phyloP scores from a whole-genome alignment of 1,140 invertebrate genomes.

The Coenobita brevimanus region DNA sequence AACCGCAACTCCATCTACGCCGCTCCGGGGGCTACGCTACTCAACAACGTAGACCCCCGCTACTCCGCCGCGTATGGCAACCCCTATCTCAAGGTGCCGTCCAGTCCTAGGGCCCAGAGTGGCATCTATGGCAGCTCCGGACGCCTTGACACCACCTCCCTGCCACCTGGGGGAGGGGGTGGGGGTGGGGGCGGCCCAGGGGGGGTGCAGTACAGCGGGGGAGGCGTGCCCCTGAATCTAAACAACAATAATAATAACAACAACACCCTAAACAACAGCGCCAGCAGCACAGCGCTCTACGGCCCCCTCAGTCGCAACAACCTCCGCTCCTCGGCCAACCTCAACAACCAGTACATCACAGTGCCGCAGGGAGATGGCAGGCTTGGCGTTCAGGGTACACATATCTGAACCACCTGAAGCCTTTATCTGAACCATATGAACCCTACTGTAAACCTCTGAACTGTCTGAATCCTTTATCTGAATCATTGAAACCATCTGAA shows the following conservation, averaged over 20 bases:
- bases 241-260: constrained; percentile 54
- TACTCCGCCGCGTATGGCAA: constrained; percentile 87
- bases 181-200: background rate
- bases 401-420: constrained; percentile 28
- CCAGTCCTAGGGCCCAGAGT: background rate
- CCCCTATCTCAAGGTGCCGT: constrained; percentile 74
- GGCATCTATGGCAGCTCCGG: constrained; percentile 27
- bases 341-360: constrained; percentile 63
- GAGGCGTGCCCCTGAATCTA: constrained; percentile 19
- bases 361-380: constrained; percentile 57
- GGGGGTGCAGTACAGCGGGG: background rate
- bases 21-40: constrained; percentile 74
- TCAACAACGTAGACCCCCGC: constrained; percentile 84
- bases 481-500: no score
- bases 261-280: constrained; percentile 26
- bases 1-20: constrained; percentile 69
- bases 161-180: background rate
- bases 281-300: constrained; percentile 41
- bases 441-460: no score
- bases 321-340: constrained; percentile 20
- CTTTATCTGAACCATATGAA: background rate
- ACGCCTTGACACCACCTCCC: background rate
- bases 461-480: no score
- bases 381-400: constrained; percentile 54
- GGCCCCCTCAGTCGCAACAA: constrained; percentile 52